A percentile compares a stretch with the other conserved stretches of the same genome.
Conservation (phyloP, 2,888 invertebrate species). For the Melikaiella ostensackeni region DNA sequence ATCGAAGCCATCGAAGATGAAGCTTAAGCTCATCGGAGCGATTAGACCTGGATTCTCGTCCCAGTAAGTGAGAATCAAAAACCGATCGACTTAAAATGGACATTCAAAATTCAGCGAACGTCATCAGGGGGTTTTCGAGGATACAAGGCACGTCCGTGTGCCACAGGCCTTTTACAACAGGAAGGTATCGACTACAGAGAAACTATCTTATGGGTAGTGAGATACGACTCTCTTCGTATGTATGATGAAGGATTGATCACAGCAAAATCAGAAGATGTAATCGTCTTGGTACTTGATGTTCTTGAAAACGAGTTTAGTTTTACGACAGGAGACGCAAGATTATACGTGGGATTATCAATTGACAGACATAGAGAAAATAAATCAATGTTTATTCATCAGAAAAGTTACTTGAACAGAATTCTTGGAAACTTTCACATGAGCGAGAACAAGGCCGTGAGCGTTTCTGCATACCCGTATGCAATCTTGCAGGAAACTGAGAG, state of each 20-base stretch:
- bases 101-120: slow-evolving; percentile 48
- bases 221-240: too few relatives aligned
- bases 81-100: slow-evolving; percentile 53
- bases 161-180: not conserved
- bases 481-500: too few relatives aligned
- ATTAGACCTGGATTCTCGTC: slow-evolving; percentile 52
- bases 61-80: not conserved
- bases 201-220: too few relatives aligned
- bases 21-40: too few relatives aligned
- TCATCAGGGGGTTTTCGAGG: not conserved
- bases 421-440: too few relatives aligned
- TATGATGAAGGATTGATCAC: not conserved
- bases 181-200: not conserved
- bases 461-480: too few relatives aligned
- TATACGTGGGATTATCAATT: too few relatives aligned
- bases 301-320: not conserved
- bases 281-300: not conserved
- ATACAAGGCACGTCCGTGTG: slow-evolving; percentile 41
- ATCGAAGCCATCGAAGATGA: slow-evolving; percentile 42
- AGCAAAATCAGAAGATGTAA: too few relatives aligned
- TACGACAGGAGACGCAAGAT: not conserved
- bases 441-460: too few relatives aligned
- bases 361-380: too few relatives aligned
- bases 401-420: too few relatives aligned
- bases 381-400: too few relatives aligned